These are phyloP conservation scores for Latrodectus elegans DNA, from an alignment of 2,888 invertebrate genomes.

Conservation along the genomic window DNA sequence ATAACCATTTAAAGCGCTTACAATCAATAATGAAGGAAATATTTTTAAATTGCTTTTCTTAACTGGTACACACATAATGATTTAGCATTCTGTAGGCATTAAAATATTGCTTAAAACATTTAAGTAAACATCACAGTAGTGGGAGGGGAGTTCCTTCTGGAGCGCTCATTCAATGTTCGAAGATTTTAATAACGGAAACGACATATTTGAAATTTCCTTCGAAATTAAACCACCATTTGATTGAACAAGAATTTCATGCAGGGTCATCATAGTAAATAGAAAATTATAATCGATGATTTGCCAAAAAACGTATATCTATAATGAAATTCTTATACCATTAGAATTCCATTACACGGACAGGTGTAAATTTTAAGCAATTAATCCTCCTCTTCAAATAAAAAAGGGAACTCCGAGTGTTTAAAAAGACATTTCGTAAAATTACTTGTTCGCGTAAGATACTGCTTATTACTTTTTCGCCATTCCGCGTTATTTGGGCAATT, in stretches of 20 bases:
- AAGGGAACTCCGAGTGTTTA: constrained; percentile 32
- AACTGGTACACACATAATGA: no score
- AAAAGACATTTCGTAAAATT: constrained; percentile 52
- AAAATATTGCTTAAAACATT: no score
- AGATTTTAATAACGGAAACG: constrained; percentile 36
- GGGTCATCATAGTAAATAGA: constrained; percentile 63
- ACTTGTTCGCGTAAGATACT: constrained; percentile 43
- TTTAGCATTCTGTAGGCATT: no score
- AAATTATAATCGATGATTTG: constrained; percentile 34
- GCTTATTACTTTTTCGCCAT: constrained; percentile 54
- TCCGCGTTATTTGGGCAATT: constrained; percentile 54
- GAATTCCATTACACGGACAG: constrained; percentile 67
- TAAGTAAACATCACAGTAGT: no score
- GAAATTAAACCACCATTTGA: constrained; percentile 47
- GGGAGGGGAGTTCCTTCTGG: no score
- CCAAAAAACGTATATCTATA: constrained; percentile 59
- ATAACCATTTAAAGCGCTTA: no score
- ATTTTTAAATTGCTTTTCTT: no score
- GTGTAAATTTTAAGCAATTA: constrained; percentile 69
- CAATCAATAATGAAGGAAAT: no score
- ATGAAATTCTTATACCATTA: constrained; percentile 68
- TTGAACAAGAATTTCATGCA: constrained; percentile 30
- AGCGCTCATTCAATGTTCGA: background rate
- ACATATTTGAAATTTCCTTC: constrained; percentile 38
- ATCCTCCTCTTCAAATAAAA: constrained; percentile 32